A percentile compares a stretch with the other conserved stretches of the same genome.
phyloP scores from a whole-genome alignment of 2,888 invertebrate genomes.

The Plagiodera versicolora region DNA sequence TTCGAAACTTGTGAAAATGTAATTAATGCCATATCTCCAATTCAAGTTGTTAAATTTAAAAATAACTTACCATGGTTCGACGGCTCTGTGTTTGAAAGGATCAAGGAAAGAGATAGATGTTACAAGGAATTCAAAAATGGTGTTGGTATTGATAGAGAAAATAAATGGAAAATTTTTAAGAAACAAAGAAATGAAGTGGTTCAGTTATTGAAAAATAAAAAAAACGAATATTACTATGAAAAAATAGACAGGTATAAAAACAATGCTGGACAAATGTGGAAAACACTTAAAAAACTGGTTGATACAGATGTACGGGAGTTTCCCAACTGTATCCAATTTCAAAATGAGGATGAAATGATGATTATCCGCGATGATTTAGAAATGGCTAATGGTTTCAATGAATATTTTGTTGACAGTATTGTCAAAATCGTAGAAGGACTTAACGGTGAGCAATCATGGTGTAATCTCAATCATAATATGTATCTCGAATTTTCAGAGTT shows the following conservation, averaged over 20 bases:
- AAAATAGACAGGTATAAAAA: slow-evolving; percentile 10
- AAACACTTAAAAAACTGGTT: slow-evolving; percentile 1
- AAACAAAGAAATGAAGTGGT: slow-evolving; percentile 13
- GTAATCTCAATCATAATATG: slow-evolving; percentile 8
- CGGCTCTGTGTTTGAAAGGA: neutral
- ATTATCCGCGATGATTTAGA: slow-evolving; percentile 1
- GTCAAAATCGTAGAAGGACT: slow-evolving; percentile 1
- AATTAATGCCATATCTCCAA: slow-evolving; percentile 4
- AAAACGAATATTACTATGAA: slow-evolving; percentile 5
- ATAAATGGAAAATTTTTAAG: slow-evolving; percentile 6
- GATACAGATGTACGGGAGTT: neutral
- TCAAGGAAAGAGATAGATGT: neutral
- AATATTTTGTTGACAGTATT: slow-evolving; percentile 3
- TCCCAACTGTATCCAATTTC: neutral
- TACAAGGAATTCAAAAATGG: neutral
- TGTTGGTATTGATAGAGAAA: neutral
- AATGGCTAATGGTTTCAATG: neutral
- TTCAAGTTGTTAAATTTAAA: slow-evolving; percentile 1
- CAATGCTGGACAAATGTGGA: slow-evolving; percentile 3
- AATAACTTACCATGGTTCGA: slow-evolving; percentile 6
- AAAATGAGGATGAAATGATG: neutral
- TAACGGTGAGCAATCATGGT: slow-evolving; percentile 5
- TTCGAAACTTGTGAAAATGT: slow-evolving; percentile 4
- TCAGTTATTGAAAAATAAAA: slow-evolving; percentile 3
- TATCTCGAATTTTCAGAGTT: slow-evolving; percentile 9